Conservation (phyloP, 2,888 invertebrate species). For the Tipula lateralis region DNA sequence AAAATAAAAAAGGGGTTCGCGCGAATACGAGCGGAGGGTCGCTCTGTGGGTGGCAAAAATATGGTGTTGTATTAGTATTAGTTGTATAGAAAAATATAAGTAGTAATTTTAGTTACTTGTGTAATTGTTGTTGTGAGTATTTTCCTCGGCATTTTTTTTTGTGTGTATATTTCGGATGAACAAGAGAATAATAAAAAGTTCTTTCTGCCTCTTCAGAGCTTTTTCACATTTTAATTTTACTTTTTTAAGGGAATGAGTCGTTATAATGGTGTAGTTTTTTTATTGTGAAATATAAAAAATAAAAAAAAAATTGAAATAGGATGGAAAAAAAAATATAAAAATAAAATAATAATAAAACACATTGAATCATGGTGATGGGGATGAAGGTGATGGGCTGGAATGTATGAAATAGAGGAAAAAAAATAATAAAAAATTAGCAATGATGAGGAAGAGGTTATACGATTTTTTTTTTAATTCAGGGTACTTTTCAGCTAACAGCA, state of each 20-base stretch:
- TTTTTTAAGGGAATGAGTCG: background rate
- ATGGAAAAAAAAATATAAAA: background rate
- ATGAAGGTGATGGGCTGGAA: slow-evolving; percentile 11
- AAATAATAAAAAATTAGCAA: background rate
- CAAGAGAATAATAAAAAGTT: slow-evolving; percentile 19
- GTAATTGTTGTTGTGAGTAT: slow-evolving; percentile 4
- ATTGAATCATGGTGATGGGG: background rate
- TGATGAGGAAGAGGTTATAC: background rate
- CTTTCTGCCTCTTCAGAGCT: slow-evolving; percentile 24
- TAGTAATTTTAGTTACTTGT: slow-evolving; percentile 11
- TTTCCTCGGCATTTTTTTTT: background rate
- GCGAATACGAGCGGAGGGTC: background rate
- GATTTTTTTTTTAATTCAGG: background rate
- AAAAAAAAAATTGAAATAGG: slow-evolving; percentile 3
- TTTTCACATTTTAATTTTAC: background rate
- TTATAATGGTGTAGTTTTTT: slow-evolving; percentile 20
- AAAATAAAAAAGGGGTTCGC: slow-evolving; percentile 20
- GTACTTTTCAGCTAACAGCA: slow-evolving; percentile 13
- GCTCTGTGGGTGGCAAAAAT: background rate
- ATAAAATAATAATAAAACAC: background rate
- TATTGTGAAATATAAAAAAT: slow-evolving; percentile 19
- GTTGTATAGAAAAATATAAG: slow-evolving; percentile 24
- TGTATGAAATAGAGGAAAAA: slow-evolving; percentile 19
- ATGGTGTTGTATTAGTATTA: slow-evolving; percentile 24
- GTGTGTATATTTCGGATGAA: background rate